A percentile compares a stretch with the other conserved stretches of the same genome.
Conservation (phyloP, 2,113 vertebrate species). For the Platycercus adscitus region DNA sequence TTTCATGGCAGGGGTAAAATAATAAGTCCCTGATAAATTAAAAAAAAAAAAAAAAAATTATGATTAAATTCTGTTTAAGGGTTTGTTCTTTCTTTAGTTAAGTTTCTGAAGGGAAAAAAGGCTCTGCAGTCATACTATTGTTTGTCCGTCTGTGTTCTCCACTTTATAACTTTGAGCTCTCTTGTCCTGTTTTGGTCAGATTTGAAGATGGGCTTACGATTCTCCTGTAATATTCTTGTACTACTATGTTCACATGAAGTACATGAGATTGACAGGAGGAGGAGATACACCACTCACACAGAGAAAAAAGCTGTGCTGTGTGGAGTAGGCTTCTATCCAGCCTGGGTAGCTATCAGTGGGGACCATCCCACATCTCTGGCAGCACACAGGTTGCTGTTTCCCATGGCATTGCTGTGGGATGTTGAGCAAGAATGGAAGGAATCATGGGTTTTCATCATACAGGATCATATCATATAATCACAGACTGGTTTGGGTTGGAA, state of each 20-base stretch:
- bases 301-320: not conserved
- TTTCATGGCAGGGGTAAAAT: conserved; percentile 64
- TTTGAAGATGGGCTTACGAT: not conserved
- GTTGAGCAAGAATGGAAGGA: accelerated
- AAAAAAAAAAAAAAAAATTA: conserved; percentile 23
- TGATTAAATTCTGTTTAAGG: conserved; percentile 66
- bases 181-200: not conserved
- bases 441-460: accelerated
- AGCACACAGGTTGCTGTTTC: not conserved
- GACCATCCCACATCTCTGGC: not conserved
- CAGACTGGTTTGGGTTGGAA: not conserved
- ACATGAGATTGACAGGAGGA: not conserved
- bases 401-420: not conserved
- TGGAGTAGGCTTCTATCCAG: not conserved
- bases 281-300: not conserved
- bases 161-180: not conserved
- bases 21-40: conserved; percentile 32
- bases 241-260: not conserved
- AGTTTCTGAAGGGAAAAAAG: not conserved
- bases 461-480: not conserved
- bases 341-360: accelerated
- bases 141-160: not conserved
- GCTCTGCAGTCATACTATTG: not conserved
- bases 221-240: not conserved
- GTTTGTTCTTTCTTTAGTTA: conserved; percentile 8